Base-by-base conservation (phyloP, 2,113 vertebrate species). In the Pandion haliaetus region DNA sequence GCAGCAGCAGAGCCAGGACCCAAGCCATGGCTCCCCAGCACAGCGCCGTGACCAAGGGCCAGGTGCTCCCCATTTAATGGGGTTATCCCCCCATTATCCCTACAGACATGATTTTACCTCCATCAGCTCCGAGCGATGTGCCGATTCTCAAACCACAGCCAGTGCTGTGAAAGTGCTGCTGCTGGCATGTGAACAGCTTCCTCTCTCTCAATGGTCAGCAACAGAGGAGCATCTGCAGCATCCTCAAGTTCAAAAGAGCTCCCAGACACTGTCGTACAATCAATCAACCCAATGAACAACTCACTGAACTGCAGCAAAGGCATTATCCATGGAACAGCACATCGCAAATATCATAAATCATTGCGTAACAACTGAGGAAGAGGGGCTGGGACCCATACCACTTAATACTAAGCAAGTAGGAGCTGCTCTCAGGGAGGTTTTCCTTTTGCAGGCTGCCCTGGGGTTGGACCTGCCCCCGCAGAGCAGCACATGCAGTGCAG, bases 111-210 rank as follows among this genome's bases (percentile, higher is more conserved):
- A 36, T 70, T 89, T 73, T 71, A 70, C 52, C 59, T 89, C 65
- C 38, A 34, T 16, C 47, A 69, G 26, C 49, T 76, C 80, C 3
- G 28, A 61, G 58, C 2, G 14, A 49, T 4, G 17, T 57, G 58
- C 25, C 0, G 0, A 29, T 65, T 70, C 73, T 61, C 72, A 42
- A 40, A 61, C 36, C 40, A 72, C 49, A 77, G 67, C 17, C 29
- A 72, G 29, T 23, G 29, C 71, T 52, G 16, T 38, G 57, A 77
- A 85, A 86, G 3, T 25, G 38, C n/a, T n/a, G 69, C 70, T 0
- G 0, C 2, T 0, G 1, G 70, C 67, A 52, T 0, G 1, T 5
- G 29, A 94, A 38, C 47, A 38, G 40, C 62, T 91, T 85, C 50
- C 21, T 15, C 21, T 70, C 67, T 88, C 47, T 40, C 40, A 77